Conservation (phyloP, 1,140 invertebrate species). For the Drosophila kikkawai region DNA sequence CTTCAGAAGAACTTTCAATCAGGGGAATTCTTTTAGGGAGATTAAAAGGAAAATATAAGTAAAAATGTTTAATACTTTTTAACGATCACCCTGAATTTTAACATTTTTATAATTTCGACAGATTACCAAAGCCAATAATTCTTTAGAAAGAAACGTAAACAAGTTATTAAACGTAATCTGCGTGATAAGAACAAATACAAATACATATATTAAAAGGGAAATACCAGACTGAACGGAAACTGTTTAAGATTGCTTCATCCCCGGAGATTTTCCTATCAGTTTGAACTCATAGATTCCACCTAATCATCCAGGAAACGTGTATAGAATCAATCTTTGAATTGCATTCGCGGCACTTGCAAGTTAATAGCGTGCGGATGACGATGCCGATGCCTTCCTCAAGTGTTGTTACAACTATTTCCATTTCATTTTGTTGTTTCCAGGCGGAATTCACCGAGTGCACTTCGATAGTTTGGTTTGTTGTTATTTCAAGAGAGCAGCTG, state of each 20-base stretch:
- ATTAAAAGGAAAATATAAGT: not conserved
- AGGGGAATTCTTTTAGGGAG: not conserved
- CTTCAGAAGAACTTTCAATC: not conserved
- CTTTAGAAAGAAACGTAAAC: not conserved
- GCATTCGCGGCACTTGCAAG: slow-evolving; percentile 20
- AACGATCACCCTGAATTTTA: not conserved
- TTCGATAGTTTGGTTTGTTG: slow-evolving; percentile 30
- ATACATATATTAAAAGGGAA: not conserved
- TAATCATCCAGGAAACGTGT: slow-evolving; percentile 19
- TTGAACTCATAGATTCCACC: slow-evolving; percentile 15
- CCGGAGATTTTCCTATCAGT: slow-evolving; percentile 9
- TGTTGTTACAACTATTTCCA: slow-evolving; percentile 8
- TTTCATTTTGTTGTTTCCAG: slow-evolving; percentile 35
- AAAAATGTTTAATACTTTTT: not conserved
- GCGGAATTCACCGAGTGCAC: slow-evolving; percentile 35
- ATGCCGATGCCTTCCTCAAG: slow-evolving; percentile 9
- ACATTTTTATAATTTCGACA: not conserved
- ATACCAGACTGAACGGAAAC: slow-evolving; percentile 15
- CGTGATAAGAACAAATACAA: not conserved
- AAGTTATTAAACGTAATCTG: slow-evolving; percentile 5
- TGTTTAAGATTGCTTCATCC: not conserved
- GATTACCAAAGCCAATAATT: not conserved
- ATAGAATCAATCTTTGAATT: slow-evolving; percentile 36
- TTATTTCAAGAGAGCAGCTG: slow-evolving; percentile 32
- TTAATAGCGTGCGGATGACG: slow-evolving; percentile 26